Conservation (phyloP, 1,140 invertebrate species). For the Pararge aegeria region DNA sequence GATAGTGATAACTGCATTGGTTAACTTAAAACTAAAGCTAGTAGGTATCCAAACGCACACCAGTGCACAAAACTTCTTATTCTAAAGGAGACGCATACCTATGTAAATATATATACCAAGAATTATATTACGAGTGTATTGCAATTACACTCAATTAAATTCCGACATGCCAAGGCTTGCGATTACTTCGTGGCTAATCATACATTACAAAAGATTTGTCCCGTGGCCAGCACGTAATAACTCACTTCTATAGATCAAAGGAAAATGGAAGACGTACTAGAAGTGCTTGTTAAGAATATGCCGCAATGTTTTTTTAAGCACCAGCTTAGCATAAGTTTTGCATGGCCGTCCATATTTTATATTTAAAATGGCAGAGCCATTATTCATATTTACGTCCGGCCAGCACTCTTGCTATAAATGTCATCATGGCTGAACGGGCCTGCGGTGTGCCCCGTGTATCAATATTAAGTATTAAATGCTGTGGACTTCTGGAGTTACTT, state of each 20-base stretch:
- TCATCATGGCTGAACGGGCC: constrained; percentile 13
- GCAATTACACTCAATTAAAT: too few species aligned
- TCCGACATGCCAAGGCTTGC: too few species aligned
- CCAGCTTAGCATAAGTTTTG: constrained; percentile 1
- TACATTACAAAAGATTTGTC: background rate
- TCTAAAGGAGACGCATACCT: too few species aligned
- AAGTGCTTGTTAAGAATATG: background rate
- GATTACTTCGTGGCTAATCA: too few species aligned
- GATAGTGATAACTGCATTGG: too few species aligned
- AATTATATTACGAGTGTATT: too few species aligned
- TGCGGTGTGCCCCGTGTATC: constrained; percentile 5
- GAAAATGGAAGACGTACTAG: too few species aligned
- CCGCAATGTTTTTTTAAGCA: background rate
- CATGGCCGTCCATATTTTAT: constrained; percentile 6
- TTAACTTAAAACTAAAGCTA: too few species aligned
- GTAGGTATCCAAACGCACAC: too few species aligned
- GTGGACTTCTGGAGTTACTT: background rate
- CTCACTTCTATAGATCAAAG: too few species aligned
- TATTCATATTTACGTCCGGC: constrained; percentile 15
- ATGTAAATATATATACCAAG: too few species aligned
- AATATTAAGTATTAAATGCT: constrained; percentile 7
- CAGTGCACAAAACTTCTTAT: too few species aligned
- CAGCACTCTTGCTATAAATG: constrained; percentile 13
- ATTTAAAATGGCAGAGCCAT: constrained; percentile 9
- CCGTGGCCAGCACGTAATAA: background rate